A percentile compares a stretch with the other conserved stretches of the same genome.
Conservation (phyloP, 2,113 vertebrate genomes). For the Phaethornis superciliosus region DNA sequence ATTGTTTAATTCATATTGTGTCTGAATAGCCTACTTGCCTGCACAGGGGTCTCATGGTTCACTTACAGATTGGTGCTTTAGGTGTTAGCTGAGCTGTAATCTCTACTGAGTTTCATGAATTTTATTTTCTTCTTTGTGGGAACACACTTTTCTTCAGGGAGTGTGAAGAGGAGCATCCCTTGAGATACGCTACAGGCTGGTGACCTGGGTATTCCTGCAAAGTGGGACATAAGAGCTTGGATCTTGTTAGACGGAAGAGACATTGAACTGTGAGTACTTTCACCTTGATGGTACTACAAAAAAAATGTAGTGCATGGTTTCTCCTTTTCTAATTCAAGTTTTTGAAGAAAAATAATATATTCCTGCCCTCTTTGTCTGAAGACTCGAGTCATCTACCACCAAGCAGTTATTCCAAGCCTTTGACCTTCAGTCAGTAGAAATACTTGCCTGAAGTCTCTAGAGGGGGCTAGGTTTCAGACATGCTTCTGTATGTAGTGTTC, state of each 20-base stretch:
- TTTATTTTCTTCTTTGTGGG: neutral
- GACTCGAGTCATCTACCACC: neutral
- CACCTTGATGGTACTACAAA: neutral
- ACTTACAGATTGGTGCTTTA: neutral
- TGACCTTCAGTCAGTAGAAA: slow-evolving; percentile 19
- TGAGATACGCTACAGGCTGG: neutral
- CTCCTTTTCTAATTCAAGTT: neutral
- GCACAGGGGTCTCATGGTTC: neutral
- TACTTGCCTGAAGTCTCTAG: neutral
- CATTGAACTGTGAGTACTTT: neutral
- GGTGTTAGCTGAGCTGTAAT: neutral
- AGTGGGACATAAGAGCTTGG: neutral
- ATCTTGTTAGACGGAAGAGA: neutral
- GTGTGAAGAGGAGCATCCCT: neutral
- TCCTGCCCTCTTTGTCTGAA: neutral
- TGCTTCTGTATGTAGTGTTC: neutral
- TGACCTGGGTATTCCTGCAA: neutral
- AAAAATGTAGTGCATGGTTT: neutral
- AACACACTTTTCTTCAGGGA: neutral
- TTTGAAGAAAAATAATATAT: neutral
- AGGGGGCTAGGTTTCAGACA: neutral
- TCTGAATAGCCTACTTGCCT: neutral
- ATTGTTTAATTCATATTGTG: neutral
- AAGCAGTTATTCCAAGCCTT: neutral
- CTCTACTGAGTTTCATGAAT: neutral